A percentile compares a stretch with the other conserved stretches of the same genome.
Conservation (phyloP, 2,888 invertebrate genomes). For the Ophion slaviceki region DNA sequence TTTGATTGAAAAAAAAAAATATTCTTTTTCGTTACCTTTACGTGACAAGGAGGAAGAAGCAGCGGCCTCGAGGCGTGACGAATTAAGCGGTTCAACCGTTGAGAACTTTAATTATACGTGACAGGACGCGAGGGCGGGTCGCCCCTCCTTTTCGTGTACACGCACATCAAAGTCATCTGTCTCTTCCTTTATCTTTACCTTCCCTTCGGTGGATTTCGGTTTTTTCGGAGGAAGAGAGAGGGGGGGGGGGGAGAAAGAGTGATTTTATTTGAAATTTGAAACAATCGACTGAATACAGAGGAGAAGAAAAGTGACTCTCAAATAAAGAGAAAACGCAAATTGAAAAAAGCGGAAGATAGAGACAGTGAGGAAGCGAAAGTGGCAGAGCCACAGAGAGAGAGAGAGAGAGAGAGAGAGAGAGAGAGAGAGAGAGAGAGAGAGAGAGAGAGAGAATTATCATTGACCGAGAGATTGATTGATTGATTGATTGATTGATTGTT, state of each 20-base stretch:
- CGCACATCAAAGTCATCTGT: constrained; percentile 3
- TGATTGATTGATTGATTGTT: too few species aligned
- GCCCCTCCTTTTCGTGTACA: constrained; percentile 5
- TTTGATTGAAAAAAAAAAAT: neutral
- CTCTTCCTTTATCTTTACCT: neutral
- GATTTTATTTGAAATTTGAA: too few species aligned
- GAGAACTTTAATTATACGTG: constrained; percentile 62
- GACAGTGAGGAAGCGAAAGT: too few species aligned
- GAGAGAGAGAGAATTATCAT: neutral
- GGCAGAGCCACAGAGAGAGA: neutral
- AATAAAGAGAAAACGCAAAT: too few species aligned
- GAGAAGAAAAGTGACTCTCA: too few species aligned
- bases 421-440: neutral
- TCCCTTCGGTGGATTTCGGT: neutral
- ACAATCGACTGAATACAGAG: too few species aligned
- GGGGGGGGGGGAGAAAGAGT: too few species aligned
- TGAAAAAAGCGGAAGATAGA: too few species aligned
- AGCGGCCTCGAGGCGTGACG: constrained; percentile 57
- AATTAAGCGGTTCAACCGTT: constrained; percentile 63
- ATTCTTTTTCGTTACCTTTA: neutral
- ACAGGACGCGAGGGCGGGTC: constrained; percentile 53
- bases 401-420: too few species aligned
- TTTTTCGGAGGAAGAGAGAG: too few species aligned
- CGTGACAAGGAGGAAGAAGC: constrained; percentile 56
- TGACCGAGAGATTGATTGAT: too few species aligned